Conservation (phyloP, 2,113 vertebrate species). For the Larimichthys polyactis region DNA sequence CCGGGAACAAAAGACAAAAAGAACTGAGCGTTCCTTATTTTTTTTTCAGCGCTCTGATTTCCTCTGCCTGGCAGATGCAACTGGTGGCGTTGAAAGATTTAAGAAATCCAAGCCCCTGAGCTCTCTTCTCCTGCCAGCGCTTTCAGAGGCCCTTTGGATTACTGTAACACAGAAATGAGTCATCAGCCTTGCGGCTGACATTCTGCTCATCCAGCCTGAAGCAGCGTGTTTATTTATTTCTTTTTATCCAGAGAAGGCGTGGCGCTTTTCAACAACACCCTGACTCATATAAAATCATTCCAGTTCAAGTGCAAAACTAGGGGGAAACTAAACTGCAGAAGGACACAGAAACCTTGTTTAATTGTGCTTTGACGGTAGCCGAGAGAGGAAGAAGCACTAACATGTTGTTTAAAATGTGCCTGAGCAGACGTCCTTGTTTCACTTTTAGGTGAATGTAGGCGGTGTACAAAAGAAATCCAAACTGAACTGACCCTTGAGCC, state of each 20-base stretch:
- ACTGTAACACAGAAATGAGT: slow-evolving; percentile 60
- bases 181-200: slow-evolving; percentile 40
- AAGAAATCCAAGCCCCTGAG: slow-evolving; percentile 52
- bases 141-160: slow-evolving; percentile 27
- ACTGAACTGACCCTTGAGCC: not conserved
- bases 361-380: not conserved
- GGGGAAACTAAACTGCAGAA: not conserved
- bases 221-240: slow-evolving; percentile 13
- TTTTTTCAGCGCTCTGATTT: not conserved
- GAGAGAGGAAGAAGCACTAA: not conserved
- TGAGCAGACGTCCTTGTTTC: not conserved
- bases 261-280: slow-evolving; percentile 28
- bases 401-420: not conserved
- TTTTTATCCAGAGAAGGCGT: slow-evolving; percentile 1
- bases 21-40: not conserved
- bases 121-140: slow-evolving; percentile 31
- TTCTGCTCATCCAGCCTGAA: slow-evolving; percentile 52
- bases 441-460: not conserved
- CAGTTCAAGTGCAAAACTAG: not conserved
- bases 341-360: not conserved
- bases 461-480: not conserved
- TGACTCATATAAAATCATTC: not conserved
- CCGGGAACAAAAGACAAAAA: slow-evolving; percentile 9
- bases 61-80: slow-evolving; percentile 48
- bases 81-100: slow-evolving; percentile 36